phyloP scores from a whole-genome alignment of 2,888 invertebrate species.

The Tridacna gigas region DNA sequence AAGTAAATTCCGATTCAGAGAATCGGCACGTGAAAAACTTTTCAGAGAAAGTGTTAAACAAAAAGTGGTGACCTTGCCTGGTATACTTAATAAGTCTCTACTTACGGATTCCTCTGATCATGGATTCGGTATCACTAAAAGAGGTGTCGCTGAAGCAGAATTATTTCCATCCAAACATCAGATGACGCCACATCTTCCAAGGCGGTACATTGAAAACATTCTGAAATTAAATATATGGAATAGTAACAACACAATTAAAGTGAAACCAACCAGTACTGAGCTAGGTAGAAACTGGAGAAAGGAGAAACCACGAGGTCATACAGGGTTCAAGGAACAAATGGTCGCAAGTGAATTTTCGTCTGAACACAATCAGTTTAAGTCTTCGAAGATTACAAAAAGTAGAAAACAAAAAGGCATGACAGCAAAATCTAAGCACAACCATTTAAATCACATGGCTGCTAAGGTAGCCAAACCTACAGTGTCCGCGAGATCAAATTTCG shows the following conservation, averaged over 20 bases:
- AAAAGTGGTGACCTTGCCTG: background rate
- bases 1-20: background rate
- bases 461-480: background rate
- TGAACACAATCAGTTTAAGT: background rate
- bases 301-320: background rate
- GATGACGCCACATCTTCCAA: constrained; percentile 15
- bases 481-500: background rate
- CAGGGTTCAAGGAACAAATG: background rate
- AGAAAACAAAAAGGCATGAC: background rate
- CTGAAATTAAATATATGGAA: constrained; percentile 38
- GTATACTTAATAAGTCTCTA: background rate
- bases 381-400: background rate
- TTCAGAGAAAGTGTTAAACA: background rate
- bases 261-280: constrained; percentile 12
- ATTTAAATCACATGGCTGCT: background rate
- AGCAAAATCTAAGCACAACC: background rate
- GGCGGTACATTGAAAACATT: constrained; percentile 36
- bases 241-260: constrained; percentile 23
- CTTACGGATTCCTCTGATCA: background rate
- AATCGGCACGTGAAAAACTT: background rate
- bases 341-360: constrained; percentile 5
- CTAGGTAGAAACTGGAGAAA: constrained; percentile 14
- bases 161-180: constrained; percentile 8
- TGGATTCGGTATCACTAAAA: constrained; percentile 8
- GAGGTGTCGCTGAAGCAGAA: constrained; percentile 12